Base-by-base conservation (phyloP, 2,888 invertebrate species). In the Uloborus plumipes region DNA sequence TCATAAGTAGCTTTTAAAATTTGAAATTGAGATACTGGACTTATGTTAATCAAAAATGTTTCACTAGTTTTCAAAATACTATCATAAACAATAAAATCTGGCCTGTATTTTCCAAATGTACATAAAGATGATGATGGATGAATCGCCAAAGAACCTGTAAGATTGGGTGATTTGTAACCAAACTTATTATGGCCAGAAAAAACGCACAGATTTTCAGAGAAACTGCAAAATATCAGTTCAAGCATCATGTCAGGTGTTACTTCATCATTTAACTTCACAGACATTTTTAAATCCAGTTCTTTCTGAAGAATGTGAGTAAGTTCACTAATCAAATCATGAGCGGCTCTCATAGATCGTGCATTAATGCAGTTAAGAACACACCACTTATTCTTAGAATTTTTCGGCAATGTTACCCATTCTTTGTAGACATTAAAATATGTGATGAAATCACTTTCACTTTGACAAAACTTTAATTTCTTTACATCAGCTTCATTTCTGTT, bases 291-390 rank as follows among this genome's bases (percentile, higher is more conserved):
- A 16, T 73, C 50, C 2, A 84, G 18, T 64, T 84, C 80, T 1
- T 61, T 78, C 51, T 65, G 22, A 50, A 83, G 53, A 64, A 81
- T 66, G 20, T 83, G 50, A 18, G 73, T 51, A 11, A 80, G 66
- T 72, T 86, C 85, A 73, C 77, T 73, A 13, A 74, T 31, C 18
- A 81, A 76, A 14, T 84, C 75, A 20, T 79, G 79, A 7, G 86
- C 87, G 9, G 86, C 85, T 53, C 86, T 86, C 84, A 89, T 86
- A 6, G 87, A 85, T 85, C 88, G 88, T 15, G 86, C 88, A 85
- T 89, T 89, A 51, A 89, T 87, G 72, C 86, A 87, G 81, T 89
- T 88, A n/a, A 86, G 73, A 47, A 85, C 81, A 83, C 88, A 88
- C 88, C 88, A 89, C 39, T 85, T 85, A 7, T 86, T 86, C 76